These are phyloP conservation scores for Palloptera scutellata DNA, from an alignment of 2,888 invertebrate species.

Conservation along the genomic window DNA sequence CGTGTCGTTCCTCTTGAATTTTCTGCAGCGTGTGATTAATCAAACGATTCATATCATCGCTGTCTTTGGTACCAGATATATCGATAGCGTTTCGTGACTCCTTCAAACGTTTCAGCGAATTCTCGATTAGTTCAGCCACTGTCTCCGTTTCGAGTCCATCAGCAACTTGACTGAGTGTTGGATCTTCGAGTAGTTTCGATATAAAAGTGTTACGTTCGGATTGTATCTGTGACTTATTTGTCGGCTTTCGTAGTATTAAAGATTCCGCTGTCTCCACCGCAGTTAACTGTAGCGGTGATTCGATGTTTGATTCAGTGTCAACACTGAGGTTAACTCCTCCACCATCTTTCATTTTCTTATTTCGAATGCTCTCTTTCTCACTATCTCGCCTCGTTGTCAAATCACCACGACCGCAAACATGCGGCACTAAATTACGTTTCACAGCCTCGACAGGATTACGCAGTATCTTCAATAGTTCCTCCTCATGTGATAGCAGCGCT, in stretches of 20 bases:
- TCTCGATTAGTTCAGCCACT: constrained; percentile 73
- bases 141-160: constrained; percentile 71
- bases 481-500: constrained; percentile 56
- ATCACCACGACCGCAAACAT: constrained; percentile 75
- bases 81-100: constrained; percentile 58
- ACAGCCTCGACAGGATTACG: constrained; percentile 81
- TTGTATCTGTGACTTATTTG: constrained; percentile 9
- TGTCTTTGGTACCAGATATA: constrained; percentile 64
- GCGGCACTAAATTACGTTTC: constrained; percentile 76
- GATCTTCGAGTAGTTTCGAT: constrained; percentile 71
- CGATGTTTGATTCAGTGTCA: neutral
- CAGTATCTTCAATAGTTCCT: constrained; percentile 69
- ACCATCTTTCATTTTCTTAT: constrained; percentile 57
- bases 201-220: constrained; percentile 65
- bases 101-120: constrained; percentile 71
- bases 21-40: constrained; percentile 62
- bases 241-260: neutral
- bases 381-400: constrained; percentile 41
- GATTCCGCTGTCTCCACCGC: neutral
- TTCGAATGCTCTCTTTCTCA: constrained; percentile 44
- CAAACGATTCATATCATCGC: constrained; percentile 63
- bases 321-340: neutral
- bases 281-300: neutral
- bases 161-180: constrained; percentile 71
- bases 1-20: constrained; percentile 60